Percentiles rank a stretch among this genome's conserved stretches.
Conservation (phyloP, 2,797 vertebrate species). For the Heterohyrax brucei region DNA sequence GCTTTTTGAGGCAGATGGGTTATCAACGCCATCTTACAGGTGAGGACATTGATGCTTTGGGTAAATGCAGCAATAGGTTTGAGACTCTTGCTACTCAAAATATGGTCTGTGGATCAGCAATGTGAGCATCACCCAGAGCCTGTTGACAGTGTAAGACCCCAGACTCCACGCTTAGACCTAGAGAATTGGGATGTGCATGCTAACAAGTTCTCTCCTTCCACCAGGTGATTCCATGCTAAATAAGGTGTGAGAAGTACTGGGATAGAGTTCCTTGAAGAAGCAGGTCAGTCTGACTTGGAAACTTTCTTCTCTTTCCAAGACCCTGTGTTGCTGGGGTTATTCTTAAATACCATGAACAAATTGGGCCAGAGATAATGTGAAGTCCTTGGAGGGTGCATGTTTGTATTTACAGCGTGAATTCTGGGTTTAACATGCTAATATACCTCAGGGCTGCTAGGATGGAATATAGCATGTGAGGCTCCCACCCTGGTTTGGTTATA, state of each 20-base stretch:
- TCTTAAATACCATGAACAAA: background rate
- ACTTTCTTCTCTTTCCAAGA: conserved; percentile 3
- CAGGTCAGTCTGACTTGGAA: background rate
- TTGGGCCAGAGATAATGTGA: conserved; percentile 20
- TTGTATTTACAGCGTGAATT: conserved; percentile 15
- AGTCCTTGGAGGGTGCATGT: background rate
- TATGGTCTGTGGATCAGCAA: background rate
- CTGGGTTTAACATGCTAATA: background rate
- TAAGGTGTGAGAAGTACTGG: background rate
- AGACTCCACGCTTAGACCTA: background rate
- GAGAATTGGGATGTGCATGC: background rate
- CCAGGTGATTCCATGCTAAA: background rate
- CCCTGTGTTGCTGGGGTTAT: background rate
- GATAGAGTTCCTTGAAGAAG: background rate
- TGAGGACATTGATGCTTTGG: background rate
- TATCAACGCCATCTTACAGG: background rate
- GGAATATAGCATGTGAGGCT: background rate
- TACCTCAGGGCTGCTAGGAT: background rate
- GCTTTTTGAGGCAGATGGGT: background rate
- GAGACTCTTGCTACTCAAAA: background rate
- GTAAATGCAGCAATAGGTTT: background rate
- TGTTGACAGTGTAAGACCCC: background rate
- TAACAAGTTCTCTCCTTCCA: background rate
- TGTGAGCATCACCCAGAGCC: background rate
- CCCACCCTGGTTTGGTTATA: background rate